phyloP scores from a whole-genome alignment of 2,113 vertebrate genomes.

The Chaenogobius annularis region DNA sequence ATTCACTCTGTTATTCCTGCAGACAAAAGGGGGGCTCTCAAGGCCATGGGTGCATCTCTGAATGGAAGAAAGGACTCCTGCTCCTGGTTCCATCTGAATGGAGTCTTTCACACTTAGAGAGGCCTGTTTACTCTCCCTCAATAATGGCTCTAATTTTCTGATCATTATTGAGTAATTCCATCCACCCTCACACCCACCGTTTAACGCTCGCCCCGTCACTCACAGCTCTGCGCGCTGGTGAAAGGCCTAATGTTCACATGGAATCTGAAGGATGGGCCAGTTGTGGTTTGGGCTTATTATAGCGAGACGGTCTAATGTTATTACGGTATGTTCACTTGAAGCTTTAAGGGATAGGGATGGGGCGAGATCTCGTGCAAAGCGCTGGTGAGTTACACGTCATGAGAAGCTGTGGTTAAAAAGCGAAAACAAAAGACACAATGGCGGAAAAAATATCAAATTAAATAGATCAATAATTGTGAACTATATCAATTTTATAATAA shows the following conservation, averaged over 20 bases:
- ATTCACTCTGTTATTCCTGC: constrained; percentile 71
- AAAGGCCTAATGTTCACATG: constrained; percentile 11
- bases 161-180: constrained; percentile 81
- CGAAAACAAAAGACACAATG: no score
- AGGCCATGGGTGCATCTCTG: constrained; percentile 75
- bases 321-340: not conserved
- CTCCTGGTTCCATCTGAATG: constrained; percentile 76
- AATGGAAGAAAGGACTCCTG: constrained; percentile 75
- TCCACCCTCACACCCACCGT: constrained; percentile 58
- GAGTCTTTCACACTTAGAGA: constrained; percentile 76
- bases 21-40: constrained; percentile 76
- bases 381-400: not conserved
- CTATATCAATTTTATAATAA: no score
- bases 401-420: no score
- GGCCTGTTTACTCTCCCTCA: constrained; percentile 81
- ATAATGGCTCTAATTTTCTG: constrained; percentile 82
- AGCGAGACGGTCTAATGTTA: not conserved
- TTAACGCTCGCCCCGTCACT: constrained; percentile 56
- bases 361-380: no score
- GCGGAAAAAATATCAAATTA: no score
- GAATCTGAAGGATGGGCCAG: not conserved
- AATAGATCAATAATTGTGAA: no score
- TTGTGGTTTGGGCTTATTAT: not conserved
- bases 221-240: constrained; percentile 22
- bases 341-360: not conserved